Conservation (phyloP, 2,888 invertebrate species). For the Eristalis pertinax region DNA sequence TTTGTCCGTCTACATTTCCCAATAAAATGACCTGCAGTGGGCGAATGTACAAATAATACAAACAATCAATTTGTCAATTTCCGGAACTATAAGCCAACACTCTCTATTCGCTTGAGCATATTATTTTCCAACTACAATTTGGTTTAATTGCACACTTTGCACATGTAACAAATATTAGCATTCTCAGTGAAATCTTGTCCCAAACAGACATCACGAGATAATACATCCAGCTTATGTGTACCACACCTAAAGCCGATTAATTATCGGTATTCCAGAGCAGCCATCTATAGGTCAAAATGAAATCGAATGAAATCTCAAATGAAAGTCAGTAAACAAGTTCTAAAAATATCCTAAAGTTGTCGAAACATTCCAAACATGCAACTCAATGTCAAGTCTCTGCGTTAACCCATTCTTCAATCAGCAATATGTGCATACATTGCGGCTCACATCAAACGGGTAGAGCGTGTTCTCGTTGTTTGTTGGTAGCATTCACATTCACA, state of each 20-base stretch:
- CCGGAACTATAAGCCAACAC: no score
- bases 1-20: no score
- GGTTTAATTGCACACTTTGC: no score
- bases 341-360: not conserved
- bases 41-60: no score
- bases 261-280: not conserved
- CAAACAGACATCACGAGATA: no score
- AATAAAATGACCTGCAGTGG: no score
- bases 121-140: no score
- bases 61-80: no score
- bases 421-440: slow-evolving; percentile 37
- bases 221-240: not conserved
- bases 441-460: slow-evolving; percentile 31
- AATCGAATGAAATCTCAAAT: not conserved
- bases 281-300: not conserved
- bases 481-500: not conserved
- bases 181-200: no score
- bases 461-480: slow-evolving; percentile 4
- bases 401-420: slow-evolving; percentile 27
- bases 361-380: slow-evolving; percentile 9
- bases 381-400: not conserved
- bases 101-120: no score
- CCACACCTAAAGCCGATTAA: not conserved
- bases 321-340: not conserved
- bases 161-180: no score